Conservation (phyloP, 2,797 vertebrate genomes). For the Phalanger gymnotis region DNA sequence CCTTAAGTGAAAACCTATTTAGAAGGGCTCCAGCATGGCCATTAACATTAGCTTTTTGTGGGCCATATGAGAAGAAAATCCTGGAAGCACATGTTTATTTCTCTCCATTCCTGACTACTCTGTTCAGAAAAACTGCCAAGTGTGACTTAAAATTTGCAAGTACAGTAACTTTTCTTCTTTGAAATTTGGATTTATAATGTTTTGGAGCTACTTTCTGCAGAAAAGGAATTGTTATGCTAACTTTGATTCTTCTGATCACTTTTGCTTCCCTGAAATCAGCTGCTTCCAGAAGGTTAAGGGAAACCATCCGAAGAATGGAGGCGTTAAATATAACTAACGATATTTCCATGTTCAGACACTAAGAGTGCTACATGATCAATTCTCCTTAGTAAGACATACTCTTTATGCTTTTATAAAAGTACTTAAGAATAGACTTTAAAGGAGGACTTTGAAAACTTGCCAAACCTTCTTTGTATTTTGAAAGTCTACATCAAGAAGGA, state of each 20-base stretch:
- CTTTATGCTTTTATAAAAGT: constrained; percentile 87
- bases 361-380: constrained; percentile 85
- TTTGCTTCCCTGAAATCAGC: constrained; percentile 78
- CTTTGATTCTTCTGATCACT: constrained; percentile 82
- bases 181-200: constrained; percentile 81
- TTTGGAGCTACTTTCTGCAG: constrained; percentile 76
- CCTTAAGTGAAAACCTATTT: constrained; percentile 70
- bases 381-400: constrained; percentile 84
- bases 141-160: constrained; percentile 85
- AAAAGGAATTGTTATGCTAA: constrained; percentile 81
- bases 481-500: constrained; percentile 88
- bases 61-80: constrained; percentile 79
- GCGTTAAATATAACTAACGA: constrained; percentile 81
- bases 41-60: constrained; percentile 78
- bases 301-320: constrained; percentile 81
- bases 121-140: constrained; percentile 85
- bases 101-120: constrained; percentile 84
- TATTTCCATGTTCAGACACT: constrained; percentile 84
- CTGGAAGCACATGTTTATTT: constrained; percentile 84
- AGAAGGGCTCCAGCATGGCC: constrained; percentile 80
- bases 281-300: constrained; percentile 82
- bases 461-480: constrained; percentile 89
- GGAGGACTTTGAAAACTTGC: constrained; percentile 88
- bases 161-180: constrained; percentile 82
- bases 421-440: constrained; percentile 87